A percentile compares a stretch with the other conserved stretches of the same genome.
Conservation (phyloP, 2,797 vertebrate species). For the Eurystomus glaucurus region DNA sequence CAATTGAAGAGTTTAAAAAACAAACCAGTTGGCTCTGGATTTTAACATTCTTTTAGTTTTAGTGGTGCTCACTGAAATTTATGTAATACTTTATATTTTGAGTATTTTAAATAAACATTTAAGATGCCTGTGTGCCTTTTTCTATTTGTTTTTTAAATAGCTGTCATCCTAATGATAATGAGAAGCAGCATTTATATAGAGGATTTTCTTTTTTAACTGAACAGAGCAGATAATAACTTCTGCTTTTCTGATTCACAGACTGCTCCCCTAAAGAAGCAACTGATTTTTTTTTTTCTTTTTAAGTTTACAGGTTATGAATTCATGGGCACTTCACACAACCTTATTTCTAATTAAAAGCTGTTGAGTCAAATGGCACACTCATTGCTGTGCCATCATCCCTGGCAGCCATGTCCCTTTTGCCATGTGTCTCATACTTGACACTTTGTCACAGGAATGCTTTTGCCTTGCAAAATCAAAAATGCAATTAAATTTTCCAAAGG, state of each 20-base stretch:
- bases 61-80: slow-evolving; percentile 51
- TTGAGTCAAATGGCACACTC: background rate
- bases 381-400: background rate
- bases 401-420: background rate
- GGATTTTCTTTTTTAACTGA: slow-evolving; percentile 3
- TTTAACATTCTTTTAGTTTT: slow-evolving; percentile 46
- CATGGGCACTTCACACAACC: background rate
- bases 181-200: slow-evolving; percentile 57
- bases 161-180: slow-evolving; percentile 45
- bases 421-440: background rate
- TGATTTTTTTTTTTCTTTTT: background rate
- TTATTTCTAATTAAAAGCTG: slow-evolving; percentile 38
- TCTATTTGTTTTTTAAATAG: slow-evolving; percentile 58
- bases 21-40: background rate
- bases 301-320: background rate
- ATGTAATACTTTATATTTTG: slow-evolving; percentile 60
- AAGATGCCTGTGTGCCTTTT: background rate
- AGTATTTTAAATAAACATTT: slow-evolving; percentile 49
- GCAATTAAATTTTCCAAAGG: background rate
- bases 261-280: background rate
- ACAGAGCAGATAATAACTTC: slow-evolving; percentile 51
- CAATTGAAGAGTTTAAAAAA: background rate
- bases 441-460: background rate
- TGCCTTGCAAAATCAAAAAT: slow-evolving; percentile 30
- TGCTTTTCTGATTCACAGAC: slow-evolving; percentile 21